Base-by-base conservation (phyloP, 2,888 invertebrate genomes). In the Nephrotoma appendiculata region DNA sequence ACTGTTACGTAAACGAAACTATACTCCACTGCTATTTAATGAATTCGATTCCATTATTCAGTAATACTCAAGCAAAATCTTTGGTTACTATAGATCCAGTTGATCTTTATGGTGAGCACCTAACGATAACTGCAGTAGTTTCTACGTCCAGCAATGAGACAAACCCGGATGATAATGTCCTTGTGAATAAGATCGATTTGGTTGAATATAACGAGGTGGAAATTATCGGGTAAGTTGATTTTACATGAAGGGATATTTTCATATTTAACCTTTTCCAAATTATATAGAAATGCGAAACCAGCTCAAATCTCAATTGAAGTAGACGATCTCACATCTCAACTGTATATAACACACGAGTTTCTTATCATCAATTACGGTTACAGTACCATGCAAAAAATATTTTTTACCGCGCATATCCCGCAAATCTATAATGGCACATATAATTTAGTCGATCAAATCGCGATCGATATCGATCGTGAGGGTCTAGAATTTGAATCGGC, bases 171-270 rank as follows among this genome's bases (percentile, higher is more conserved):
- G 90, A 91, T 87, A 92, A 92, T 88, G 87, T 89, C 41, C 88
- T 89, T 9, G 88, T 86, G 0, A 90, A 89, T 87, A 86, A 89
- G 2, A 90, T 92, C 42, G 87, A 89, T 2, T 88, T 92, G n/a
- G 88, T 87, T 52, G 91, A 92, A 87, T 90, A 89, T 87, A 92
- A 91, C n/a, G 90, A 91, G 88, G 89, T 92, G 43, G 91, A 91
- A 89, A 90, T 90, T 2, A 89, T 89, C 9, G 91, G 91, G 92
- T 92, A 88, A 31, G 31, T 31, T 89, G 90, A 83, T 44, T 71
- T n/a, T 2, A n/a, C n/a, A 1, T 44, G 5, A 1, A 11, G 44
- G 5, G 19, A 52, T 19, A 57, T 57, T 7, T 11, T 1, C 44
- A 44, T 6, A 31, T 31, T 31, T 31, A 31, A 31, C 31, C 31